Percentiles rank a stretch among this genome's conserved stretches.
Conservation (phyloP, 2,113 vertebrate species). For the Corvus cornix region DNA sequence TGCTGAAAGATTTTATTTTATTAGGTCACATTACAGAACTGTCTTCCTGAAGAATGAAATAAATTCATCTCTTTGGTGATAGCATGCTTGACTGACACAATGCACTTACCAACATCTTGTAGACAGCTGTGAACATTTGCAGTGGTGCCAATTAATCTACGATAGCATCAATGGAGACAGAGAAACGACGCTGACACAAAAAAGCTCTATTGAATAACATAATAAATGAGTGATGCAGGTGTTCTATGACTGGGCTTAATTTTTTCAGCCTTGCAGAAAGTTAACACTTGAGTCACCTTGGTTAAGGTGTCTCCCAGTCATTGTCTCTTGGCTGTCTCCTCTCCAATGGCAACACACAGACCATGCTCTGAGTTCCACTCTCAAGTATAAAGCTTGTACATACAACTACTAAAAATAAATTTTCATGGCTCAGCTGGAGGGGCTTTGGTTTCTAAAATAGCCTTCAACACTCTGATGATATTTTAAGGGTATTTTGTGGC, state of each 20-base stretch:
- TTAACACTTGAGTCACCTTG: slow-evolving; percentile 1
- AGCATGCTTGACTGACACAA: slow-evolving; percentile 65
- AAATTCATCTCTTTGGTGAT: slow-evolving; percentile 45
- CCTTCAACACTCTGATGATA: background rate
- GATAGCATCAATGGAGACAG: slow-evolving; percentile 46
- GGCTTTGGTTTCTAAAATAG: background rate
- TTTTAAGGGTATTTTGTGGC: background rate
- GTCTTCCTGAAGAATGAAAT: slow-evolving; percentile 53
- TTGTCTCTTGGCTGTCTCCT: background rate
- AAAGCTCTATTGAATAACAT: slow-evolving; percentile 37
- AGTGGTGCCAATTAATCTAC: slow-evolving; percentile 55
- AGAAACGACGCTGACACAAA: slow-evolving; percentile 37
- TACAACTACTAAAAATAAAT: background rate
- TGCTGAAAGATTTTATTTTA: slow-evolving; percentile 62
- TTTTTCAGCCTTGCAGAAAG: slow-evolving; percentile 21
- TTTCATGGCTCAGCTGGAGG: background rate
- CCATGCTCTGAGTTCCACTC: background rate
- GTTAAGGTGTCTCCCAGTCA: background rate
- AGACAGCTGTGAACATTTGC: slow-evolving; percentile 77
- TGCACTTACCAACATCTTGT: slow-evolving; percentile 68
- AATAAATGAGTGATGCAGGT: slow-evolving; percentile 55
- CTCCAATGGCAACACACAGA: background rate
- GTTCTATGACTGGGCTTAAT: background rate
- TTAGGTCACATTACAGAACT: slow-evolving; percentile 57
- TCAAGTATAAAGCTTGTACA: background rate